Conservation (phyloP, 2,888 invertebrate species). For the Cactoblastis cactorum region DNA sequence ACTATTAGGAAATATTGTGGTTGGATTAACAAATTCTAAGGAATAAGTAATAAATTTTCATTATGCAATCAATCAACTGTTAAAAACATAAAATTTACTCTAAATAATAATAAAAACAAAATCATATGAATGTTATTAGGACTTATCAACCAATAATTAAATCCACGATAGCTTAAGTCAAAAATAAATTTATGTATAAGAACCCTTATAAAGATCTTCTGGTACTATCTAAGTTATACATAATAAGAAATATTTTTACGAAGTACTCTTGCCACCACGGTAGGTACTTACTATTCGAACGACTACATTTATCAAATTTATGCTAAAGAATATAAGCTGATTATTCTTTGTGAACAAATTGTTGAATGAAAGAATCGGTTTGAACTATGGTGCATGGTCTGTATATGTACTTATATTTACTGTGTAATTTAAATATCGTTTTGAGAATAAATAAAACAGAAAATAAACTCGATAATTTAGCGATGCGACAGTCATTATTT, state of each 20-base stretch:
- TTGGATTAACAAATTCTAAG: too few relatives aligned
- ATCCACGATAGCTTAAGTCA: neutral
- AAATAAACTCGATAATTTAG: neutral
- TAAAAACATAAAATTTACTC: too few relatives aligned
- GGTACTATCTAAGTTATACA: slow-evolving; percentile 40
- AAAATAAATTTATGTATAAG: neutral
- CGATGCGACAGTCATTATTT: neutral
- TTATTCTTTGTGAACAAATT: slow-evolving; percentile 16
- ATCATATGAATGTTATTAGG: too few relatives aligned
- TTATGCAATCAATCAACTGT: too few relatives aligned
- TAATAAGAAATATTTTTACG: slow-evolving; percentile 11
- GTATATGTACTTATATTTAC: slow-evolving; percentile 20
- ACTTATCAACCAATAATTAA: too few relatives aligned
- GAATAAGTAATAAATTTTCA: too few relatives aligned
- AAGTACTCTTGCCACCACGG: slow-evolving; percentile 1
- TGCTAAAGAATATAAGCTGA: slow-evolving; percentile 15
- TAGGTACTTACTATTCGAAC: slow-evolving; percentile 5
- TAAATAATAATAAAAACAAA: too few relatives aligned
- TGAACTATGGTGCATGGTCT: slow-evolving; percentile 49
- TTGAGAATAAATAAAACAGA: slow-evolving; percentile 22
- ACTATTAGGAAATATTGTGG: too few relatives aligned
- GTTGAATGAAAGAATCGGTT: slow-evolving; percentile 39
- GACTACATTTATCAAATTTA: slow-evolving; percentile 7
- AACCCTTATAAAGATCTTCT: slow-evolving; percentile 19
- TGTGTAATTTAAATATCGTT: slow-evolving; percentile 19